These are phyloP conservation scores for Pipra filicauda DNA, from an alignment of 2,113 vertebrate genomes.

Conservation along the genomic window DNA sequence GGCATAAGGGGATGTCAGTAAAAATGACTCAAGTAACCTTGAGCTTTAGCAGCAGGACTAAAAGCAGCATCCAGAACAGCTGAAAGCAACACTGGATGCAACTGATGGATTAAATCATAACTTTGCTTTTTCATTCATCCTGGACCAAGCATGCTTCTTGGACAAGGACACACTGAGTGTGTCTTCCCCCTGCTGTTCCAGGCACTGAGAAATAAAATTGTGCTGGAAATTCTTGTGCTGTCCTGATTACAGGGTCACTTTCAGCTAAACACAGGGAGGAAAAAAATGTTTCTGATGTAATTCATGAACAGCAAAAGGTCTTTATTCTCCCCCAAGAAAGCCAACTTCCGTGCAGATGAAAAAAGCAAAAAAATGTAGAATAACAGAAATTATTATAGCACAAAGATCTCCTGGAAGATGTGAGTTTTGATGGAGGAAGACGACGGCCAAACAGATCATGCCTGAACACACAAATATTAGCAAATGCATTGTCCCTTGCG, in stretches of 20 bases:
- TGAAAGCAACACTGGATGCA: neutral
- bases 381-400: neutral
- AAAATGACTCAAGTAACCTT: neutral
- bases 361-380: neutral
- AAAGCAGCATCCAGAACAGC: neutral
- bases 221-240: neutral
- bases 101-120: neutral
- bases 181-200: neutral
- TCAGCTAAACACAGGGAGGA: neutral
- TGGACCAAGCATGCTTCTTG: accelerated
- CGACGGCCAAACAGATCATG: neutral
- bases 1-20: neutral
- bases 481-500: neutral
- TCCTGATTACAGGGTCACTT: neutral
- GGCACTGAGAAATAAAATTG: neutral
- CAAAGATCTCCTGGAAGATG: neutral
- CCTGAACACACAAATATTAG: neutral
- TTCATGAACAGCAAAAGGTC: neutral
- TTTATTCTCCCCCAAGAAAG: neutral
- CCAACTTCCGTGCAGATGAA: neutral
- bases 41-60: neutral
- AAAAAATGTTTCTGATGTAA: neutral
- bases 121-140: neutral
- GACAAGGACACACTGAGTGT: neutral
- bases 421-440: neutral